Evolutionary conservation across 2,113 vertebrate genomes (phyloP).

Genomic region (Otis tarda): DNA sequence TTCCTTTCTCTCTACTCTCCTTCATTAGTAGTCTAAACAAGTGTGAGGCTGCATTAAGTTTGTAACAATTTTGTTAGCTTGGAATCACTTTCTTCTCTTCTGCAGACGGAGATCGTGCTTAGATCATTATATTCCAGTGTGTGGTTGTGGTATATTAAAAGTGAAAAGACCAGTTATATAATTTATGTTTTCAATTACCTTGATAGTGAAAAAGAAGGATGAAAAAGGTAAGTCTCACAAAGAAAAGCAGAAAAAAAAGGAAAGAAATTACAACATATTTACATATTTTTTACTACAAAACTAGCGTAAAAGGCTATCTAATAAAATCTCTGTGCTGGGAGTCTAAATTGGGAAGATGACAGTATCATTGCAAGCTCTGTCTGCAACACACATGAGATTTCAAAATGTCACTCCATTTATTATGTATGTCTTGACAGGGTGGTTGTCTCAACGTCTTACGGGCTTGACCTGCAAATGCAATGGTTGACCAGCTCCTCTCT

Average conservation of each 20-base stretch:
- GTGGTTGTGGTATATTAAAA: background rate
- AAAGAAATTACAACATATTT: background rate
- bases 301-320: background rate
- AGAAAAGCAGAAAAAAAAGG: background rate
- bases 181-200: slow-evolving; percentile 11
- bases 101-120: background rate
- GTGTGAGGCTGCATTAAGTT: slow-evolving; percentile 26
- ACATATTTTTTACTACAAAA: background rate
- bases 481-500: background rate
- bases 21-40: slow-evolving; percentile 43
- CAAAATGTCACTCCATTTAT: background rate
- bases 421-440: background rate
- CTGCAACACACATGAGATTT: background rate
- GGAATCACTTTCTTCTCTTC: slow-evolving; percentile 13
- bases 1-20: slow-evolving; percentile 6
- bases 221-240: background rate
- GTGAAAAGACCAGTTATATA: background rate
- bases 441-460: background rate
- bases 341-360: background rate
- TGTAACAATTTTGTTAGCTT: slow-evolving; percentile 22
- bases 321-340: background rate
- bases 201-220: background rate
- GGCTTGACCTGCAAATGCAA: background rate
- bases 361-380: background rate
- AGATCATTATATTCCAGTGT: background rate